These are phyloP conservation scores for Synergus umbraculus DNA, from an alignment of 2,888 invertebrate genomes.

Conservation along the genomic window DNA sequence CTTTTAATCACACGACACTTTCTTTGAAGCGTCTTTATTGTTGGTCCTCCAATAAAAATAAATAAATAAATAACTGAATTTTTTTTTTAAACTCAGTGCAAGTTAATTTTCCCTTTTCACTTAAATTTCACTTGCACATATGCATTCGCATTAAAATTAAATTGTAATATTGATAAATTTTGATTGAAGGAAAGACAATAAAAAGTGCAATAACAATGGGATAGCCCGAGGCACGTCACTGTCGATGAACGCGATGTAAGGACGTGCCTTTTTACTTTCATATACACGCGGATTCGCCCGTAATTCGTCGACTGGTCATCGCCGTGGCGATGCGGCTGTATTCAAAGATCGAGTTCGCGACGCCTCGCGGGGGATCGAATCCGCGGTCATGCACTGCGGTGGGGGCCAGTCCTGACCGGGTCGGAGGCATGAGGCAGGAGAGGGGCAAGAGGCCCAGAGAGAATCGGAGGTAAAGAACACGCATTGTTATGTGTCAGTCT, in stretches of 20 bases:
- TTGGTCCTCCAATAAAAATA: background rate
- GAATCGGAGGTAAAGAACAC: slow-evolving; percentile 65
- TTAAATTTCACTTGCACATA: slow-evolving; percentile 3
- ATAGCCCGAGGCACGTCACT: slow-evolving; percentile 42
- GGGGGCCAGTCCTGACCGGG: slow-evolving; percentile 53
- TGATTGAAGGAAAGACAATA: background rate
- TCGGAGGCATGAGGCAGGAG: slow-evolving; percentile 46
- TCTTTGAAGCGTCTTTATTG: background rate
- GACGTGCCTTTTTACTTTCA: slow-evolving; percentile 53
- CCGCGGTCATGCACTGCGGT: slow-evolving; percentile 50
- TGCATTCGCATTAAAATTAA: background rate
- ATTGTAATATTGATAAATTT: background rate
- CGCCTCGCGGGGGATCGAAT: slow-evolving; percentile 65
- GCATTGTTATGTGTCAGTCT: slow-evolving; percentile 72
- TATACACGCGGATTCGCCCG: slow-evolving; percentile 66
- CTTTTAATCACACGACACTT: background rate
- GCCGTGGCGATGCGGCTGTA: slow-evolving; percentile 67
- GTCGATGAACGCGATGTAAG: slow-evolving; percentile 46
- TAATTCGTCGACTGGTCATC: slow-evolving; percentile 74
- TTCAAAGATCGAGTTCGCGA: slow-evolving; percentile 71
- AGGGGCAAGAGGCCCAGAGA: slow-evolving; percentile 42
- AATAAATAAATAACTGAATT: background rate
- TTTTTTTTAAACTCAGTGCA: background rate
- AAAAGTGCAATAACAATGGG: slow-evolving; percentile 35
- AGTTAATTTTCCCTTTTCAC: background rate